These are phyloP conservation scores for Cecidostiba fungosa DNA, from an alignment of 2,888 invertebrate genomes.

Conservation along the genomic window DNA sequence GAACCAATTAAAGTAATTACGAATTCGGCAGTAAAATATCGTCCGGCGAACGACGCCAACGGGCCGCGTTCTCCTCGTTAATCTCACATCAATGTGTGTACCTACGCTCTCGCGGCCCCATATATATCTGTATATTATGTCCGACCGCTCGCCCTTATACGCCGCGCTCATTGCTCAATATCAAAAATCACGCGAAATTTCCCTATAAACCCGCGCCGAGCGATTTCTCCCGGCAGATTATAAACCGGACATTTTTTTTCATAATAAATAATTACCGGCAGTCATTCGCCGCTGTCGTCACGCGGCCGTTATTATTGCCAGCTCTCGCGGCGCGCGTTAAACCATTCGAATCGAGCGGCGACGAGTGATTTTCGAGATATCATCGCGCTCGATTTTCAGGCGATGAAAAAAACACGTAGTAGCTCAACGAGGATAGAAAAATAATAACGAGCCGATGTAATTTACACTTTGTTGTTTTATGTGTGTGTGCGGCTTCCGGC, in stretches of 20 bases:
- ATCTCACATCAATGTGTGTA: slow-evolving; percentile 63
- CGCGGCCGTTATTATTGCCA: not conserved
- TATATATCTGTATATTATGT: slow-evolving; percentile 30
- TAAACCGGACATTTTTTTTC: slow-evolving; percentile 30
- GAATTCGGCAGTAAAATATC: slow-evolving; percentile 75
- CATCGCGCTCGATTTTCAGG: slow-evolving; percentile 48
- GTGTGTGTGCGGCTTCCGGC: slow-evolving; percentile 44
- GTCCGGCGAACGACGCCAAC: slow-evolving; percentile 60
- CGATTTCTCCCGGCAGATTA: slow-evolving; percentile 43
- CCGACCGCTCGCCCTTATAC: slow-evolving; percentile 50
- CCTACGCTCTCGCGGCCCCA: slow-evolving; percentile 43
- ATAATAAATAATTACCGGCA: slow-evolving; percentile 49
- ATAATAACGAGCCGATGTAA: slow-evolving; percentile 50
- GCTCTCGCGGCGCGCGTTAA: slow-evolving; percentile 11
- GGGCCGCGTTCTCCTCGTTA: slow-evolving; percentile 63
- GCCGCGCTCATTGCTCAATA: slow-evolving; percentile 57
- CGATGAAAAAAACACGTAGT: slow-evolving; percentile 1
- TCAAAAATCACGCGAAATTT: slow-evolving; percentile 60
- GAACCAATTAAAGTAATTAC: slow-evolving; percentile 78
- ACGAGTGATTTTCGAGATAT: slow-evolving; percentile 40
- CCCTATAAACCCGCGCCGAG: slow-evolving; percentile 3
- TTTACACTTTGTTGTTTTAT: slow-evolving; percentile 31
- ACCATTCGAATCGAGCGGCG: slow-evolving; percentile 32
- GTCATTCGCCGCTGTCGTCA: slow-evolving; percentile 40
- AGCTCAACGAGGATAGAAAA: slow-evolving; percentile 29